Conservation (phyloP, 2,888 invertebrate species). For the Linnaemya vulpina region DNA sequence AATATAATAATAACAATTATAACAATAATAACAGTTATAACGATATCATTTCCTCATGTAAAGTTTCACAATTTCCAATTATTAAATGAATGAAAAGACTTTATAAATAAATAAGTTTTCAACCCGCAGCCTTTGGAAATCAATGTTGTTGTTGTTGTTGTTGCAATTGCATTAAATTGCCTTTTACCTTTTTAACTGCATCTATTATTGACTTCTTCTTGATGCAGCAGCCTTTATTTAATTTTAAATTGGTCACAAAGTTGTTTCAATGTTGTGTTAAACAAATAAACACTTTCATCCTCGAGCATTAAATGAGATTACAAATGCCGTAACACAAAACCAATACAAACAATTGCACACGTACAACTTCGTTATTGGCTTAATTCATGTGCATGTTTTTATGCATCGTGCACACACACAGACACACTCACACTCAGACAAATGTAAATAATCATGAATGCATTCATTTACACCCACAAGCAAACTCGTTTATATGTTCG, state of each 20-base stretch:
- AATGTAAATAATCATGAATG: not conserved
- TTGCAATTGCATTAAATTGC: not conserved
- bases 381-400: not conserved
- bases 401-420: not conserved
- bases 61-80: too few relatives aligned
- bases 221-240: not conserved
- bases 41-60: too few relatives aligned
- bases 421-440: not conserved
- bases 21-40: too few relatives aligned
- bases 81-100: too few relatives aligned
- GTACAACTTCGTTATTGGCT: not conserved
- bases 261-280: slow-evolving; percentile 2
- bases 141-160: too few relatives aligned
- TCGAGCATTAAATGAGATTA: slow-evolving; percentile 2
- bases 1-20: too few relatives aligned
- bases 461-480: not conserved
- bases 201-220: slow-evolving; percentile 1
- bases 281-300: slow-evolving; percentile 25
- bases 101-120: too few relatives aligned
- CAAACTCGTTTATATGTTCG: not conserved
- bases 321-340: slow-evolving; percentile 22
- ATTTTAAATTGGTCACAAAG: slow-evolving; percentile 38
- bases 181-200: not conserved
- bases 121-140: too few relatives aligned
- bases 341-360: not conserved